Evolutionary conservation across 2,888 invertebrate genomes (phyloP).

Genomic region (Pyralis farinalis): DNA sequence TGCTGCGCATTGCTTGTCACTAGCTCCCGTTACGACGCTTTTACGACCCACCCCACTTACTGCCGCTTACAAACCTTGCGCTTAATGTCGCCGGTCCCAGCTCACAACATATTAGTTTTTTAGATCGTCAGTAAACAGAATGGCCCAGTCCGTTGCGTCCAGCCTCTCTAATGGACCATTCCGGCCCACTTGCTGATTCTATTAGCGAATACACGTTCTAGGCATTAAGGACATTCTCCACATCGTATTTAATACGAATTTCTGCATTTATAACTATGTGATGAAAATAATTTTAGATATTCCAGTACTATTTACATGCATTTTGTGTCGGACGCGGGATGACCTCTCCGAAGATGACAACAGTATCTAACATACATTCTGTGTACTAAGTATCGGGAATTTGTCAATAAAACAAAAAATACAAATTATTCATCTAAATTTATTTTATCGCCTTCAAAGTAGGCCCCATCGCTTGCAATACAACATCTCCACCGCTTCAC

Average conservation of each 20-base stretch:
- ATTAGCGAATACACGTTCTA: conserved; percentile 44
- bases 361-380: too few species aligned
- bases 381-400: too few species aligned
- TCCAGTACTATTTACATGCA: too few species aligned
- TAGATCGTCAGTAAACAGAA: conserved; percentile 43
- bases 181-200: conserved; percentile 44
- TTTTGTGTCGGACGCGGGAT: too few species aligned
- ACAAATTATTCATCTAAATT: too few species aligned
- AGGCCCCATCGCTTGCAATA: too few species aligned
- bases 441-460: too few species aligned
- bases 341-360: too few species aligned
- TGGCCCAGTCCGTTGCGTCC: conserved; percentile 24
- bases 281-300: too few species aligned
- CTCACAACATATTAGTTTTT: conserved; percentile 51
- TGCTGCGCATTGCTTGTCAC: conserved; percentile 44
- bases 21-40: conserved; percentile 46
- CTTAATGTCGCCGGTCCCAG: conserved; percentile 50
- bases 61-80: conserved; percentile 49
- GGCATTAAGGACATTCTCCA: background rate
- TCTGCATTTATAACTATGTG: too few species aligned
- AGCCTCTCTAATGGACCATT: conserved; percentile 37
- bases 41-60: conserved; percentile 56
- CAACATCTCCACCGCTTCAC: too few species aligned
- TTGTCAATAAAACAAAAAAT: too few species aligned
- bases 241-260: background rate